A percentile compares a stretch with the other conserved stretches of the same genome.
phyloP scores from a whole-genome alignment of 2,113 vertebrate genomes.

The Apeltes quadracus region DNA sequence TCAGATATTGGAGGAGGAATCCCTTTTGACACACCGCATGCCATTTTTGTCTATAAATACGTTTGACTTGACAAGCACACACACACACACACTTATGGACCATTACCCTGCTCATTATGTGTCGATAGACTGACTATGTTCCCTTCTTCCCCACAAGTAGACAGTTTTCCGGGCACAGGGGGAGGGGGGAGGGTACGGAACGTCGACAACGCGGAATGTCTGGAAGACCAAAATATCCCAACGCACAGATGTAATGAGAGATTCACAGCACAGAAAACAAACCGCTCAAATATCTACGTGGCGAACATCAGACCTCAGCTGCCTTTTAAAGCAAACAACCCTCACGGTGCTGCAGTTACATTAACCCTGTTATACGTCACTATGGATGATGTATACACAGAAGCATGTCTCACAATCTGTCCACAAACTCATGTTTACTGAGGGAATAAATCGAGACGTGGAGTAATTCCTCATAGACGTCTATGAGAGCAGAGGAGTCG shows the following conservation, averaged over 20 bases:
- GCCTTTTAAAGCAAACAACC: background rate
- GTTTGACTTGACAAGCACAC: background rate
- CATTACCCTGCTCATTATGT: slow-evolving; percentile 17
- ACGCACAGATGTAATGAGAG: background rate
- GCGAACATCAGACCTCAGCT: background rate
- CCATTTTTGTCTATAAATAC: background rate
- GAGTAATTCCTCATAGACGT: too few species aligned
- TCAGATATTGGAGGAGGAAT: background rate
- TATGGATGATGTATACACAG: background rate
- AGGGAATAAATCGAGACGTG: too few species aligned
- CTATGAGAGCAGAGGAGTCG: too few species aligned
- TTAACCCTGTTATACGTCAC: too few species aligned
- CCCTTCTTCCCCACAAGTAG: slow-evolving; percentile 7
- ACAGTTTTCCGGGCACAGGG: slow-evolving; percentile 30
- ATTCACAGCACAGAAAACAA: background rate
- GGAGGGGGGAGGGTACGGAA: background rate
- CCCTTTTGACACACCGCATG: background rate
- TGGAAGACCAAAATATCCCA: background rate
- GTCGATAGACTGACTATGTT: background rate
- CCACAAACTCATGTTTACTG: too few species aligned
- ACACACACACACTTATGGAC: slow-evolving; percentile 3
- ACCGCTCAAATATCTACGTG: background rate
- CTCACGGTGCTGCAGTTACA: background rate
- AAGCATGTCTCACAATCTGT: background rate
- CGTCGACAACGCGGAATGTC: slow-evolving; percentile 36